phyloP scores from a whole-genome alignment of 2,113 vertebrate species.

The Cyanistes caeruleus region DNA sequence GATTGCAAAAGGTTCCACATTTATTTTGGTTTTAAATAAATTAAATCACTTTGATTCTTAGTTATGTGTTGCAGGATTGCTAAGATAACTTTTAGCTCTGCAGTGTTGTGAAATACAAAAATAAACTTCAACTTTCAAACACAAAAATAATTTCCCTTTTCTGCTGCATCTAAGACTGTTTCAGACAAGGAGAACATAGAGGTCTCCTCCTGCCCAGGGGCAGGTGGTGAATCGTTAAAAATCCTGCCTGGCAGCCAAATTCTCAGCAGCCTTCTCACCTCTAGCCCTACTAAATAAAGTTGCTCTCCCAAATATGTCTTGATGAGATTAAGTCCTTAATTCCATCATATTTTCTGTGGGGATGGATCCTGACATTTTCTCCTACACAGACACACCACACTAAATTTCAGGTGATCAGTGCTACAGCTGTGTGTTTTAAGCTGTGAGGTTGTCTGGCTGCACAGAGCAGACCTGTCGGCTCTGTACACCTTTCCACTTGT shows the following conservation, averaged over 20 bases:
- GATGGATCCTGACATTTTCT: neutral
- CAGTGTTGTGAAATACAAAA: neutral
- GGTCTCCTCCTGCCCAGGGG: neutral
- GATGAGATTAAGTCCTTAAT: neutral
- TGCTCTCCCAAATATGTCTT: neutral
- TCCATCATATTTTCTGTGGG: neutral
- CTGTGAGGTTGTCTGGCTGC: neutral
- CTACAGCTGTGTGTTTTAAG: neutral
- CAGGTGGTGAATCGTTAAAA: neutral
- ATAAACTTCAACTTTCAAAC: neutral
- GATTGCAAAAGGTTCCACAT: slow-evolving; percentile 45
- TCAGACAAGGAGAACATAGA: neutral
- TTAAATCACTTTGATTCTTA: slow-evolving; percentile 37
- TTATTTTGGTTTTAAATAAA: slow-evolving; percentile 49
- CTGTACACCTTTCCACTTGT: neutral
- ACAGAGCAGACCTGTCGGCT: neutral
- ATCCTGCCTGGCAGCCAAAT: neutral
- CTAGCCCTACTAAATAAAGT: neutral
- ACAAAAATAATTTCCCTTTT: neutral
- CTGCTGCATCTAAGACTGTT: neutral
- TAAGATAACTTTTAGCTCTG: slow-evolving; percentile 24
- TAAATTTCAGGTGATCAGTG: neutral
- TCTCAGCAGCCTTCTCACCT: neutral
- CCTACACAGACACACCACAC: neutral
- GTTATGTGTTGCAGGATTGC: slow-evolving; percentile 16